Base-by-base conservation (phyloP, 1,140 invertebrate species). In the Scaptomyza montana region DNA sequence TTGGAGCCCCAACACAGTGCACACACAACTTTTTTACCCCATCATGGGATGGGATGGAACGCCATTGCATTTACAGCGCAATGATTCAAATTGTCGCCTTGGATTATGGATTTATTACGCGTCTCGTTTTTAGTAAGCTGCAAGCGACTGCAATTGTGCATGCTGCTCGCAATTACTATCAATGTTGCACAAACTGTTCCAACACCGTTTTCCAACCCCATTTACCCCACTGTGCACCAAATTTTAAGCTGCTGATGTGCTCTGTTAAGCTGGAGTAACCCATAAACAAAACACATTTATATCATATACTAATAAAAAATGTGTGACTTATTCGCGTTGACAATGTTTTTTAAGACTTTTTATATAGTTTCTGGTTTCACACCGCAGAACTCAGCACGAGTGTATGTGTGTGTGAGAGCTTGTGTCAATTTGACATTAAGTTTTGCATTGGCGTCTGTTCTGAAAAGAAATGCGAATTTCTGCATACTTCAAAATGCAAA, bases 81-180 rank as follows among this genome's bases (percentile, higher is more conserved):
- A 87, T 87, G 84, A 87, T 87, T 87, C 84, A 89, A 87, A 87
- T 87, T 87, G 84, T 84, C 84, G 84, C 84, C 79, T 87, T 61
- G 84, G 84, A 89, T 87, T 87, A 89, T 87, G 84, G 84, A 89
- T 87, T 89, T 87, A 89, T 87, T 87, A 82, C 84, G 84, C 82
- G 78, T 78, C 82, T 86, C 82, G 75, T 76, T 86, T 66, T 73
- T 86, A 66, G 74, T 80, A 75, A 78, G 81, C 81, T 78, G 50
- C 74, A 73, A 78, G 70, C 74, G 74, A 76, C 81, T 86, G 82
- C 82, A 86, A 89, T 89, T 82, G 82, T 87, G 84, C 82, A 89
- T 87, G 82, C 75, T 86, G 84, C 68, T 76, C 46, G 84, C 82
- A 86, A 86, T 86, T 87, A 86, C 82, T 86, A 87, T 87, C 81